Evolutionary conservation across 2,888 invertebrate species (phyloP), one percentile per base, ranked within the genome.

Genomic region (Chymomyza caudatula): DNA sequence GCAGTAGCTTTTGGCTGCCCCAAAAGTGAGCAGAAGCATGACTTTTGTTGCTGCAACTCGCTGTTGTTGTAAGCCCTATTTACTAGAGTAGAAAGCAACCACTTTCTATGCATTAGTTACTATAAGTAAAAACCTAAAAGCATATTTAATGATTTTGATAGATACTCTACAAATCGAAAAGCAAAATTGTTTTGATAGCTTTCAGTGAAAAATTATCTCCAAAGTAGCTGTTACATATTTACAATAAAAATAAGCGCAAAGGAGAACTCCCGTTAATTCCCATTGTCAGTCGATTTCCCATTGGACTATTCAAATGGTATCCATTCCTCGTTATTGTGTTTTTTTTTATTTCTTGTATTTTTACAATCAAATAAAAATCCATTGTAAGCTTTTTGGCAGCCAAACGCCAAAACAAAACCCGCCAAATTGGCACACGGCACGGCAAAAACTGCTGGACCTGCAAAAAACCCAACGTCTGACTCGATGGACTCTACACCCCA

Each of bases 301-400:
- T 17, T 47, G 47, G 15, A 6, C 19, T 47, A 47, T 19, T 47
- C 8, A 47, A 47, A 47, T 47, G 19, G 47, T 47, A 19, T 19
- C 15, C 17, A 47, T 15, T 47, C 47, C 11, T 37, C 8, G 2
- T 37, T 37, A 29, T 54, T 55, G 51, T 44, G 19, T 55, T 59
- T 47, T 59, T 68, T 72, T 72, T 62, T 68, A 60, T 37, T 71
- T 67, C 72, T 57, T 8, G 6, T 61, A 67, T 73, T 72, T 67
- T 63, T 65, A 75, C 83, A 80, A 85, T 83, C 83, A 85, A 80
- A 85, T 83, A 73, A 83, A 75, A 80, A 83, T 83, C 84, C 73
- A 82, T 79, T 83, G 80, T 80, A 85, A 85, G 75, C 80, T 85
- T 83, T 71, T 84, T 85, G 84, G 80, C 80, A 83, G 70, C 75